Base-by-base conservation (phyloP, 2,888 invertebrate genomes). In the Microchrysa polita region DNA sequence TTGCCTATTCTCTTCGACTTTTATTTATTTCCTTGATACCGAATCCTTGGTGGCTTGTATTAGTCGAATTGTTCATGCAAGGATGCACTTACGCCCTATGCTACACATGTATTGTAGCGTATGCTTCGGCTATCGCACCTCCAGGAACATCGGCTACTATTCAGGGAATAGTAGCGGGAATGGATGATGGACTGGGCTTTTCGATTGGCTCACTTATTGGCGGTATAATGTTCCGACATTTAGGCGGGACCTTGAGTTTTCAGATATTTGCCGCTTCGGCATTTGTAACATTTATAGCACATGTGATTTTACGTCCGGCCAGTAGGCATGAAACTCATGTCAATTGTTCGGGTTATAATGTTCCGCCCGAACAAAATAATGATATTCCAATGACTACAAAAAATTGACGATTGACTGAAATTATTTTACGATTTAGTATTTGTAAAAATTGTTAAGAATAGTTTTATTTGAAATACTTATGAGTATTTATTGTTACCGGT, bases 81-180 rank as follows among this genome's bases (percentile, higher is more conserved):
- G 95, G 96, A 0, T 91, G 95, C 0, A 93, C 94, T 0, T 96
- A 95, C 83, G 96, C 95, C 0, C 85, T 95, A 0, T 92, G 93
- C 79, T 95, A 95, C 81, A 90, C 93, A 0, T 91, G 92, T 0
- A 93, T 95, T 76, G 94, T 94, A 18, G 89, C 89, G 0, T 91
- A 90, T 78, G 91, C 91, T 1, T 89, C 90, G 0, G 87, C 86
- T 0, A 88, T 90, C 2, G 89, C 91, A 0, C 91, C 91, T 0
- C 88, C 88, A 0, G 93, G 94, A 0, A 91, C 93, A 74, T 92
- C 93, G 4, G 94, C 94, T 7, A 94, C 94, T 0, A 91, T 95
- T 74, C 95, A 95, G 82, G 94, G 94, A 0, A 88, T 95, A 34
- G 92, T 93, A 48, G 93, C 94, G 0, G 93, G 93, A 9, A 91